phyloP scores from a whole-genome alignment of 2,113 vertebrate genomes.

The Lepisosteus oculatus region DNA sequence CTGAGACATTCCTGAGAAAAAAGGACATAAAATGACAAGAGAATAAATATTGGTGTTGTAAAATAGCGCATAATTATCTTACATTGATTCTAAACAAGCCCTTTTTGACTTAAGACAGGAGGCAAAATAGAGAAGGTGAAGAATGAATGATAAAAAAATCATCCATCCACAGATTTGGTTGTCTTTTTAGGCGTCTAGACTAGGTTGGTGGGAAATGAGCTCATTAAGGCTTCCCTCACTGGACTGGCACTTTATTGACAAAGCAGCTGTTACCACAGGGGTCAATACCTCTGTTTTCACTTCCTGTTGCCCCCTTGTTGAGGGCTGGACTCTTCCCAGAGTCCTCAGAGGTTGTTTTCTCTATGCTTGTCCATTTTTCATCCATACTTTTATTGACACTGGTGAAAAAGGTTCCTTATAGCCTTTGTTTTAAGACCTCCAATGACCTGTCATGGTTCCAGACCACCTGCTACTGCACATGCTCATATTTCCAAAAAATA shows the following conservation, averaged over 20 bases:
- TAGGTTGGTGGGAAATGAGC: background rate
- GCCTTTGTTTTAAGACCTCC: conserved; percentile 14
- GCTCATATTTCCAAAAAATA: conserved; percentile 12
- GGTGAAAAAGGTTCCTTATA: background rate
- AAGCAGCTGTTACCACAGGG: conserved; percentile 16
- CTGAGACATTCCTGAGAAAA: background rate
- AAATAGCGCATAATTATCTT: background rate
- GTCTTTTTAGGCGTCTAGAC: background rate
- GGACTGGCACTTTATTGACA: background rate
- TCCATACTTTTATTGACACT: conserved; percentile 1
- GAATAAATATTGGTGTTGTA: conserved; percentile 1
- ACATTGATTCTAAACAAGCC: too few species aligned
- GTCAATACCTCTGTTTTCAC: conserved; percentile 12
- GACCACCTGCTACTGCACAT: conserved; percentile 20
- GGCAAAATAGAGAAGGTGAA: too few species aligned
- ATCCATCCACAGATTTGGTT: background rate
- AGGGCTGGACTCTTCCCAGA: conserved; percentile 6
- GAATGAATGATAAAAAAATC: too few species aligned
- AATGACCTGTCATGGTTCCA: conserved; percentile 4
- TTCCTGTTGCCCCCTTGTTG: conserved; percentile 7
- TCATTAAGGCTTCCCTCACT: conserved; percentile 8
- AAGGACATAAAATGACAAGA: background rate
- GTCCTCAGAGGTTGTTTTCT: background rate
- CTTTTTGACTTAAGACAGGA: too few species aligned
- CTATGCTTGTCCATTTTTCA: conserved; percentile 9